Evolutionary conservation across 1,140 invertebrate species (phyloP).

Genomic region (Magallana ariakensis): DNA sequence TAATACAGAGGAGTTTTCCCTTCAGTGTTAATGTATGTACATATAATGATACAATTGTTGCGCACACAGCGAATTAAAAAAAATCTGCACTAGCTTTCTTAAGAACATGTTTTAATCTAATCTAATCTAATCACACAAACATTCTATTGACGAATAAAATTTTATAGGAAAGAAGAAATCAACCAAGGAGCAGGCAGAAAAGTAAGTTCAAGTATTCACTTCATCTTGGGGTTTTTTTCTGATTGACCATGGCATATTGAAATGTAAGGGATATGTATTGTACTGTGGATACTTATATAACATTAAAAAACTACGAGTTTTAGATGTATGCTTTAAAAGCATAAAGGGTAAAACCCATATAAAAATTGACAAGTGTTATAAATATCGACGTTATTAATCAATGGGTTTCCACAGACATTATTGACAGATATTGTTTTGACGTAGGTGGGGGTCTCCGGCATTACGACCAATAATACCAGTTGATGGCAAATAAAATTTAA

Average conservation of each 20-base stretch:
- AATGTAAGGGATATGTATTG: too few species aligned
- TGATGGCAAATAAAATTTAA: slow-evolving; percentile 11
- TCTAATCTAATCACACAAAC: too few species aligned
- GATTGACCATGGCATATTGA: too few species aligned
- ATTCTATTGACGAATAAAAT: too few species aligned
- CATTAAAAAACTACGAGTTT: too few species aligned
- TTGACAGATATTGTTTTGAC: neutral
- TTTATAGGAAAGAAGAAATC: slow-evolving; percentile 26
- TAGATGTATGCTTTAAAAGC: too few species aligned
- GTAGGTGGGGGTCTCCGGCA: neutral
- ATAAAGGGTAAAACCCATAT: too few species aligned
- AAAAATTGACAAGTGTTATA: too few species aligned
- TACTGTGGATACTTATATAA: too few species aligned
- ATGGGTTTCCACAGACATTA: too few species aligned
- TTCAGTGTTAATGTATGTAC: neutral
- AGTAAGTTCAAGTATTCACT: neutral
- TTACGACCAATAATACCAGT: neutral
- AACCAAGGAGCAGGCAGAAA: neutral
- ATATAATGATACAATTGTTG: neutral
- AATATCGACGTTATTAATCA: too few species aligned
- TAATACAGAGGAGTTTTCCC: neutral
- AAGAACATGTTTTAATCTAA: neutral
- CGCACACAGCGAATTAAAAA: neutral
- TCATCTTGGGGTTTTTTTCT: too few species aligned
- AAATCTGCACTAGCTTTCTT: neutral